These are phyloP conservation scores for Semotilus atromaculatus DNA, from an alignment of 2,797 vertebrate genomes.

Conservation along the genomic window DNA sequence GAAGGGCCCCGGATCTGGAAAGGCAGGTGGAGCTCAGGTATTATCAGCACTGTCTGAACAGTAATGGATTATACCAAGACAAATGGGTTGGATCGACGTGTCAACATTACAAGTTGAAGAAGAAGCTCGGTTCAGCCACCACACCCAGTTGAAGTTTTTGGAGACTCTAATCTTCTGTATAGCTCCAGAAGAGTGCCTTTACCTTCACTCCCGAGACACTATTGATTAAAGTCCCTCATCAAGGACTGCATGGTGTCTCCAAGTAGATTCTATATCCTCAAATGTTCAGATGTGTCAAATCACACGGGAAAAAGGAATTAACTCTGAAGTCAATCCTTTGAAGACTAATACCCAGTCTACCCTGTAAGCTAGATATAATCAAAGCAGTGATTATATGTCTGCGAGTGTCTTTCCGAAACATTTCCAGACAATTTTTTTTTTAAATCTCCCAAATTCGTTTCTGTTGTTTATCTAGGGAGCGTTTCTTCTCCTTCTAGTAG, in stretches of 20 bases:
- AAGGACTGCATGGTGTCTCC: not conserved
- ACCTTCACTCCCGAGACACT: not conserved
- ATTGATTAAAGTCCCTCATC: slow-evolving; percentile 18
- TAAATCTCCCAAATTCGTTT: not conserved
- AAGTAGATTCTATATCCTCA: not conserved
- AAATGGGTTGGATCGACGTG: slow-evolving; percentile 70
- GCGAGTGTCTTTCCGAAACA: not conserved
- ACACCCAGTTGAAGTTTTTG: not conserved
- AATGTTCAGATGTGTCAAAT: not conserved
- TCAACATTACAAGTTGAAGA: slow-evolving; percentile 21
- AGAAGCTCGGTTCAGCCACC: not conserved
- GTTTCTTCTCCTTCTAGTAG: not conserved
- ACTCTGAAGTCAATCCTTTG: not conserved
- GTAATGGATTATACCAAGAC: slow-evolving; percentile 81
- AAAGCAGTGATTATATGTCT: not conserved
- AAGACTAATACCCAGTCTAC: not conserved
- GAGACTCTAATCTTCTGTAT: not conserved
- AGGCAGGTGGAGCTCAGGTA: slow-evolving; percentile 79
- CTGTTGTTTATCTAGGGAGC: too few species aligned
- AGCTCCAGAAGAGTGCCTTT: not conserved
- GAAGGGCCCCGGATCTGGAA: slow-evolving; percentile 62
- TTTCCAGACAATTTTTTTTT: not conserved
- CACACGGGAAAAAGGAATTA: not conserved
- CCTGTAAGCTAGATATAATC: not conserved
- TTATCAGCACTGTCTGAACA: slow-evolving; percentile 77